Percentiles rank a stretch among this genome's conserved stretches.
Evolutionary conservation across 2,888 invertebrate genomes (phyloP).

Genomic region (Orchestes rusci): DNA sequence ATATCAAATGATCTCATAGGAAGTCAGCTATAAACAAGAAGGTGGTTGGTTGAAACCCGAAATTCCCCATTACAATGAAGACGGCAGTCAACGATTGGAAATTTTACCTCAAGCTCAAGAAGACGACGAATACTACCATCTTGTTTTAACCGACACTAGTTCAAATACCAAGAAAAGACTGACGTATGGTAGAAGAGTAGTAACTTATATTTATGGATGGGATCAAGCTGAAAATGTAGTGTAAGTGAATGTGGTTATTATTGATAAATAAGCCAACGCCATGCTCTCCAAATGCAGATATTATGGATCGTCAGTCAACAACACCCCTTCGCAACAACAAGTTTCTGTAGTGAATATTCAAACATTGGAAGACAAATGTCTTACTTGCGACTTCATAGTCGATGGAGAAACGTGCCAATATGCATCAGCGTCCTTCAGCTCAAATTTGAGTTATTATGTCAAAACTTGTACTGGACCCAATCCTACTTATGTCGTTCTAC

Average conservation of each 20-base stretch:
- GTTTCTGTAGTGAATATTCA: slow-evolving; percentile 45
- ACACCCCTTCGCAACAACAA: slow-evolving; percentile 63
- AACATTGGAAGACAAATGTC: slow-evolving; percentile 46
- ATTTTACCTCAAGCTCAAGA: slow-evolving; percentile 33
- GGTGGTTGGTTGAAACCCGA: slow-evolving; percentile 65
- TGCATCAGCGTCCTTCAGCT: slow-evolving; percentile 54
- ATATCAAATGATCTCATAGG: too few species aligned
- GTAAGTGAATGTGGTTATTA: slow-evolving; percentile 39
- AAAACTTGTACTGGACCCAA: slow-evolving; percentile 62
- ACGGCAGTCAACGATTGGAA: slow-evolving; percentile 37
- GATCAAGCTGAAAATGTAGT: slow-evolving; percentile 51
- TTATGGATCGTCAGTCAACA: slow-evolving; percentile 59
- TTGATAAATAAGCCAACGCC: neutral
- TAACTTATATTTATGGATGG: slow-evolving; percentile 55
- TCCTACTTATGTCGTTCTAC: slow-evolving; percentile 52
- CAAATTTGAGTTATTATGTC: slow-evolving; percentile 56
- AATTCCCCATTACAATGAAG: slow-evolving; percentile 49
- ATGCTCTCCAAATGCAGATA: too few species aligned
- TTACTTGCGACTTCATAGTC: slow-evolving; percentile 59
- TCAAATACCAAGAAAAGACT: slow-evolving; percentile 41
- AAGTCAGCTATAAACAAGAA: slow-evolving; percentile 49
- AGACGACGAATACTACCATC: slow-evolving; percentile 36
- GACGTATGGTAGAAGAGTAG: slow-evolving; percentile 54
- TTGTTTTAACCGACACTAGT: slow-evolving; percentile 31
- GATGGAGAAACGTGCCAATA: slow-evolving; percentile 50